Evolutionary conservation across 2,888 invertebrate genomes (phyloP).

Genomic region (Hirtodrosophila duncani): DNA sequence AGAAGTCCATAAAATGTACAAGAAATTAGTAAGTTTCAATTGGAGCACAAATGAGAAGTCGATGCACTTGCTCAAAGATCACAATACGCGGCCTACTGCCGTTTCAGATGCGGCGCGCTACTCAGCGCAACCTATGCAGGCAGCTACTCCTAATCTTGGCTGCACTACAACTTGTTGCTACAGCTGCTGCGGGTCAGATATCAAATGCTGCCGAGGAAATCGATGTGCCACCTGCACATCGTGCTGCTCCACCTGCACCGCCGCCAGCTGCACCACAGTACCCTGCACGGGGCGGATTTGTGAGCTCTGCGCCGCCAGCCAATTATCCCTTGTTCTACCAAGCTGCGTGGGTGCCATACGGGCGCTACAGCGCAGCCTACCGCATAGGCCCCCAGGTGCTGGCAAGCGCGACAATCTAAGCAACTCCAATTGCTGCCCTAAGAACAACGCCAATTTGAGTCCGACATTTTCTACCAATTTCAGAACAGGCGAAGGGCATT

Average conservation of each 20-base stretch:
- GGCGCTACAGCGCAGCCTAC: conserved; percentile 39
- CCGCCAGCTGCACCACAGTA: conserved; percentile 1
- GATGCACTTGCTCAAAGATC: conserved; percentile 22
- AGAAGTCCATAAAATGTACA: conserved; percentile 66
- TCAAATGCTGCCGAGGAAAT: conserved; percentile 57
- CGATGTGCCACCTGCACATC: conserved; percentile 53
- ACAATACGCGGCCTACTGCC: conserved; percentile 25
- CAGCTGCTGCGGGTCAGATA: conserved; percentile 47
- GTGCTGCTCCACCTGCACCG: conserved; percentile 38
- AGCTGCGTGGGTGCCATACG: conserved; percentile 79
- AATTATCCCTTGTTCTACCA: conserved; percentile 53
- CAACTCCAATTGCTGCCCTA: too few relatives aligned
- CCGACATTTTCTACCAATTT: too few relatives aligned
- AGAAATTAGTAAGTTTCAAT: conserved; percentile 70
- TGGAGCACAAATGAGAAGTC: conserved; percentile 22
- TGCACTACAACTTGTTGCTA: conserved; percentile 4
- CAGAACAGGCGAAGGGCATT: too few relatives aligned
- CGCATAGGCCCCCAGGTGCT: conserved; percentile 18
- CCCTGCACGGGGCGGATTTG: conserved; percentile 24
- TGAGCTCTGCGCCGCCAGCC: conserved; percentile 39
- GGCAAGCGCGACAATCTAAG: conserved; percentile 44
- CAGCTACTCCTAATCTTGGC: neutral
- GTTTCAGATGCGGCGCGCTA: conserved; percentile 49
- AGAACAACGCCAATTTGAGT: too few relatives aligned
- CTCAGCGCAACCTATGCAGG: conserved; percentile 2